These are phyloP conservation scores for Cyanoderma ruficeps DNA, from an alignment of 2,113 vertebrate genomes.

Conservation along the genomic window DNA sequence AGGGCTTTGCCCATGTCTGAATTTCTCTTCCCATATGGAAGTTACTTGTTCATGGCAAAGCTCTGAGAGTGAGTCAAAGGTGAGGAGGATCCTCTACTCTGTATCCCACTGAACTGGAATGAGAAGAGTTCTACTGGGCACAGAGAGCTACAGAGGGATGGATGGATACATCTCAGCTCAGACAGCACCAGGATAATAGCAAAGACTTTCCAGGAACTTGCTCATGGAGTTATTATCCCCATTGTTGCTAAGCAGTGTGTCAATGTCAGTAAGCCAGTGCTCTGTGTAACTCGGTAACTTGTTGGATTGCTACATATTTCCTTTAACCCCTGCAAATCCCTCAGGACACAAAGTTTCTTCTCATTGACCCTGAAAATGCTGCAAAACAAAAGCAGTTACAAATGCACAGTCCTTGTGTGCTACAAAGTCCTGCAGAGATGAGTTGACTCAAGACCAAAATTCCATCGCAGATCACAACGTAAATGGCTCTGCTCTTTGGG, in stretches of 20 bases:
- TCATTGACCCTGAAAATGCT: background rate
- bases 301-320: background rate
- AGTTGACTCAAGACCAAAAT: background rate
- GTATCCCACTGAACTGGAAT: background rate
- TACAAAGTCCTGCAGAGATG: background rate
- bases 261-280: background rate
- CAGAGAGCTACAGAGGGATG: background rate
- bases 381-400: background rate
- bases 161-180: background rate
- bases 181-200: background rate
- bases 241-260: background rate
- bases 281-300: background rate
- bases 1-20: background rate
- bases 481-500: background rate
- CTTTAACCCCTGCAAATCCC: background rate
- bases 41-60: background rate
- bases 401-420: background rate
- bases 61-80: background rate
- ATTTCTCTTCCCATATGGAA: background rate
- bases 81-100: background rate
- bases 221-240: background rate
- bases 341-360: background rate
- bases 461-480: rapidly evolving
- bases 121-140: background rate
- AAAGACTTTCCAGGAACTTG: background rate